Base-by-base conservation (phyloP, 2,888 invertebrate species). In the Parelbella ahira region DNA sequence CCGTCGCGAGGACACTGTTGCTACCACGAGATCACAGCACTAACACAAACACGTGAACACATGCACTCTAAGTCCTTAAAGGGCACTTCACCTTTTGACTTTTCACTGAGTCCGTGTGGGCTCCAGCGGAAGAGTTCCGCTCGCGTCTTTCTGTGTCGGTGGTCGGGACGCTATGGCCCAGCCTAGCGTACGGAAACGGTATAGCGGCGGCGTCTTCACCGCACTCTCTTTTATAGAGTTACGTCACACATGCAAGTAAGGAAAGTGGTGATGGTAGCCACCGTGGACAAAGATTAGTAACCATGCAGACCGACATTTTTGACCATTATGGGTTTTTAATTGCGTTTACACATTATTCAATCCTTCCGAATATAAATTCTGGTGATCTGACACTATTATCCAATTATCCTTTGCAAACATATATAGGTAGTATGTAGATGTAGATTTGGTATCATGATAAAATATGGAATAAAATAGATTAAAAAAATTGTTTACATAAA, bases 211-310 rank as follows among this genome's bases (percentile, higher is more conserved):
- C 82, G 77, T 81, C 79, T 81, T 81, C 79, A 75, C 63, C 58
- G 76, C 81, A 51, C 76, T 68, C 84, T 82, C 87, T 87, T 87
- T 86, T 87, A 87, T 87, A 87, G 83, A 81, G 82, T 87, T 87
- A 87, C 87, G 87, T 87, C 87, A 87, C 76, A 80, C 73, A 74
- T 72, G 79, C 74, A 66, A 76, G 80, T 82, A 82, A 84, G 78
- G 86, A 87, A 87, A 87, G 87, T 86, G 80, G 87, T 79, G 84
- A 84, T 84, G 87, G 87, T 65, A 74, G 72, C 53, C 61, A 60
- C 53, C 47, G 56, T 51, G 56, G 63, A 37, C 83, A 79, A 58
- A 82, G 83, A 84, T 51, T 68, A 79, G 53, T 61, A 60, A 68
- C 46, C 53, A 49, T 54, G 54, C 66, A 82, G 83, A 82, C 50